Evolutionary conservation across 1,140 invertebrate species (phyloP).

Genomic region (Ceratitis capitata): DNA sequence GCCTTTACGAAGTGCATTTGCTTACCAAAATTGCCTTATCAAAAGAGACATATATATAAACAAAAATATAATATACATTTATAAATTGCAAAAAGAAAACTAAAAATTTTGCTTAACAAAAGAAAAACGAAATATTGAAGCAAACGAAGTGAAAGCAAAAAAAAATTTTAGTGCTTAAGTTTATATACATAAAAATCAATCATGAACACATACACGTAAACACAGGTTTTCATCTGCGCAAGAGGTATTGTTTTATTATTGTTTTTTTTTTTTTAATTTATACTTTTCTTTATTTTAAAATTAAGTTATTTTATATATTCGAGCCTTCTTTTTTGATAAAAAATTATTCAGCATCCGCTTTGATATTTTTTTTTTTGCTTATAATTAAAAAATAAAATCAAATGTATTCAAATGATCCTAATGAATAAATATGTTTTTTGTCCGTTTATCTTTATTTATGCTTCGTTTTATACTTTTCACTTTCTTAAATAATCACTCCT

Average conservation of each 20-base stretch:
- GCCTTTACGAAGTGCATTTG: constrained; percentile 14
- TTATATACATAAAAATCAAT: not conserved
- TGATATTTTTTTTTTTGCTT: too few species aligned
- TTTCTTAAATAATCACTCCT: too few species aligned
- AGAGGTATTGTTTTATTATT: not conserved
- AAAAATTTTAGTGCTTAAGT: not conserved
- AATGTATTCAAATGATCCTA: too few species aligned
- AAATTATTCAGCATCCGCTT: too few species aligned
- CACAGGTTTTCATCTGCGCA: not conserved
- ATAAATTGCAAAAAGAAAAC: not conserved
- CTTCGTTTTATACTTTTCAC: too few species aligned
- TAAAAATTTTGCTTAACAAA: not conserved
- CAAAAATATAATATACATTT: not conserved
- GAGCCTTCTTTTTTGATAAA: too few species aligned
- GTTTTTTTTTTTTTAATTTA: too few species aligned
- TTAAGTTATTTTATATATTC: too few species aligned
- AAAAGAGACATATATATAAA: not conserved
- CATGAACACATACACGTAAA: not conserved
- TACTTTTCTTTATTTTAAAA: not conserved
- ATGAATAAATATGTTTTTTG: too few species aligned
- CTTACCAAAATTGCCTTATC: constrained; percentile 29
- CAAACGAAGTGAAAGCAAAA: constrained; percentile 2
- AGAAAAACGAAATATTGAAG: not conserved
- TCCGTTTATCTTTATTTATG: too few species aligned
- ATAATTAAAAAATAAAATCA: too few species aligned